Base-by-base conservation (phyloP, 2,888 invertebrate species). In the Balanococcus diminutus region DNA sequence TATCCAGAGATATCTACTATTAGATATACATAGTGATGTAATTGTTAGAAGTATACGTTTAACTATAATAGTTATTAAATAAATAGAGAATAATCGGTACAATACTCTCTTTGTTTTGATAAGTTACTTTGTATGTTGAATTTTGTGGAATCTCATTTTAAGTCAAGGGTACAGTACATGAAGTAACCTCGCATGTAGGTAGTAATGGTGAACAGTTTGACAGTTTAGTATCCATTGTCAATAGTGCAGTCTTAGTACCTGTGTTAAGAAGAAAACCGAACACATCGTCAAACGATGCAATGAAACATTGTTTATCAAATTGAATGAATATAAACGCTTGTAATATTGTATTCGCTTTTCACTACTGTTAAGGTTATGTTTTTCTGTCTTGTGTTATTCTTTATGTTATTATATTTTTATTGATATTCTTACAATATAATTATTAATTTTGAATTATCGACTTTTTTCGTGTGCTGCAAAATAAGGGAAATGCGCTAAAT, bases 301-400 rank as follows among this genome's bases (percentile, higher is more conserved):
- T 16, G 25, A 16, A 67, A 67, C 8, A 19, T 22, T 22, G 22
- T 46, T 28, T 67, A 16, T 67, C 67, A 14, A 28, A 67, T 28
- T 19, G 22, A 22, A 56, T 56, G 19, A 9, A 19, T 51, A 42
- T 28, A 31, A 67, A 67, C 16, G 67, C 28, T 31, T 67, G 28
- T 67, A 67, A 28, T 67, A 28, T 67, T 67, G 28, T 67, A 67
- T 67, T 67, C 67, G 67, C 67, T 67, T 67, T 28, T 67, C 67
- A 67, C 28, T 67, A 67, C 25, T 16, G 19, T 3, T 67, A 67
- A 28, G 61, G 25, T 22, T 61, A 61, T 67, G 3, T 67, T 67
- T 67, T 16, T 16, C 16, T 8, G 14, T 28, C 0, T 28, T 67
- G 67, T 67, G 67, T 67, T 67, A 67, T 67, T 67, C 28, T 19